phyloP scores from a whole-genome alignment of 2,888 invertebrate species.

The Dorcus parallelipipedus region DNA sequence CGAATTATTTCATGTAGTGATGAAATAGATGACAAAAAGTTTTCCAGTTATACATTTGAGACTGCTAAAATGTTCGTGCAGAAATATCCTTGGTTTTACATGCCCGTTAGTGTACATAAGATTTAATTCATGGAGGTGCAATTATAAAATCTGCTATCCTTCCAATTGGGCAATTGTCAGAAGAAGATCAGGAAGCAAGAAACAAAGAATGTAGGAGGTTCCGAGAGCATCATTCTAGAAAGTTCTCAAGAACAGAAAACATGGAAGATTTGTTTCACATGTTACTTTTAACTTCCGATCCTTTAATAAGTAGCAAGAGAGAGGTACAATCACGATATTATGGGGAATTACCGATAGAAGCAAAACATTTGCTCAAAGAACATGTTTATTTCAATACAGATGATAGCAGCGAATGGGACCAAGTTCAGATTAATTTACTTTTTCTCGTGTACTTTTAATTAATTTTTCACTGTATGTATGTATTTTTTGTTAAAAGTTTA shows the following conservation, averaged over 20 bases:
- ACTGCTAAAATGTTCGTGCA: constrained; percentile 6
- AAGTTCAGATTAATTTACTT: too few relatives aligned
- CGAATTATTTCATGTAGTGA: not conserved
- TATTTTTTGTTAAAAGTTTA: too few relatives aligned
- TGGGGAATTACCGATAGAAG: not conserved
- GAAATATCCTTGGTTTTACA: constrained; percentile 8
- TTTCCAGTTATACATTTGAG: not conserved
- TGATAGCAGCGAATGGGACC: too few relatives aligned
- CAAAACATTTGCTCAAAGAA: not conserved
- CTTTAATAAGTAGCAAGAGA: constrained; percentile 7
- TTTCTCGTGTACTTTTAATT: too few relatives aligned
- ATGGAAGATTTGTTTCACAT: constrained; percentile 23
- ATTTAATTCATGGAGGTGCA: constrained; percentile 7
- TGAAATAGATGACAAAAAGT: not conserved
- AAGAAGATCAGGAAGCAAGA: constrained; percentile 21
- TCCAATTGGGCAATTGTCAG: constrained; percentile 17
- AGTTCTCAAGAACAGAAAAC: constrained; percentile 22
- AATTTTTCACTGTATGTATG: too few relatives aligned
- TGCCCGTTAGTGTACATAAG: constrained; percentile 11
- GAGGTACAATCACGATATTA: not conserved
- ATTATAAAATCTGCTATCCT: not conserved
- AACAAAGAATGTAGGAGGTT: constrained; percentile 31
- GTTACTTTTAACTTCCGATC: not conserved
- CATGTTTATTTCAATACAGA: too few relatives aligned
- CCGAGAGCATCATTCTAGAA: constrained; percentile 23